Evolutionary conservation across 2,888 invertebrate genomes (phyloP), one percentile per base, ranked within the genome.

Genomic region (Zygogramma bicolorata): DNA sequence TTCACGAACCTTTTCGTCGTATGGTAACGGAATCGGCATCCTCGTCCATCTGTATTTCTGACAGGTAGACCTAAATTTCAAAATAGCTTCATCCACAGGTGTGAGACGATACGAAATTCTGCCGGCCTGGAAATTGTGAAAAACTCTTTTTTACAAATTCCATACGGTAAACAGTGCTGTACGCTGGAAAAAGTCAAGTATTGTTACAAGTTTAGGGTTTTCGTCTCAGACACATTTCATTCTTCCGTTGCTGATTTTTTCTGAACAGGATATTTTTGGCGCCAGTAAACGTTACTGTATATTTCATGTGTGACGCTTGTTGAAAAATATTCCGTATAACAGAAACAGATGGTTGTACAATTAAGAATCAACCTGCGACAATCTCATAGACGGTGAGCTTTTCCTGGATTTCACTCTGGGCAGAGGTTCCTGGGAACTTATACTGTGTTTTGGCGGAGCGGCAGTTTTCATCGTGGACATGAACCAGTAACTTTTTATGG

Each of bases 1-100:
- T 22, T 53, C n/a, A 53, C 53, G n/a, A n/a, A 53, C 53, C 53
- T 53, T 53, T 27, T 53, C 53, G 3, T 53, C 53, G 7, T 53
- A 53, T 22, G 27, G 0, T 25, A 53, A 5, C 2, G 53, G 27
- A 25, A 27, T 25, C n/a, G 53, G 53, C 53, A 53, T 53, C n/a
- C 7, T 53, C 53, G 0, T 1, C 53, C 53, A 53, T 25, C 27
- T 8, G 53, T 53, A 53, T 13, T 53, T 53, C n/a, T 53, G 53
- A n/a, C 53, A 53, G 22, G 27, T 53, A 27, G 53, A 22, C 27
- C 27, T 53, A n/a, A 53, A 53, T 27, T 6, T 53, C n/a, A 25
- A 2, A 25, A 53, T n/a, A 1, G 53, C 53, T n/a, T 53, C 53
- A 53, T 53, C 53, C 53, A 53, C n/a, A 27, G 53, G n/a, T 10